Conservation (phyloP, 1,140 invertebrate species). For the Drosophila oshimai region DNA sequence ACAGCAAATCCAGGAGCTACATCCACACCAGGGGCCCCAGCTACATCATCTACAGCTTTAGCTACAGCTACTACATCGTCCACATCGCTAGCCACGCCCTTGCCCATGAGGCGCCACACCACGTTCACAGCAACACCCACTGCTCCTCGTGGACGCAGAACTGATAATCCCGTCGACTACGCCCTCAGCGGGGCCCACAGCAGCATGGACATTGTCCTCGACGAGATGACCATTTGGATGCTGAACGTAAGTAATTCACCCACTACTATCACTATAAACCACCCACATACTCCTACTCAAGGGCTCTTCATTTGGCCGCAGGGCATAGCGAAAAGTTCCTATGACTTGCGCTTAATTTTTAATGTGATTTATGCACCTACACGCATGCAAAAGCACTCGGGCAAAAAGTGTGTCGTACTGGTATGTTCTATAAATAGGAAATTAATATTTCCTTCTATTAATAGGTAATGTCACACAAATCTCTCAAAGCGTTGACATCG, state of each 20-base stretch:
- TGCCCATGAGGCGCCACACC: not conserved
- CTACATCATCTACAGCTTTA: conserved; percentile 8
- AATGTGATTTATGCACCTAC: conserved; percentile 75
- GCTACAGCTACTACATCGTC: not conserved
- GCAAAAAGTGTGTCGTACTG: not conserved
- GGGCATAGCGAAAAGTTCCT: conserved; percentile 21
- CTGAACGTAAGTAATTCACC: conserved; percentile 62
- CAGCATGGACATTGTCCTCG: conserved; percentile 62
- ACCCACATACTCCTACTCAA: not conserved
- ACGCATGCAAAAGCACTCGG: conserved; percentile 32
- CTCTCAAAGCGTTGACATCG: not conserved
- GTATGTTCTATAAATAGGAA: conserved; percentile 9
- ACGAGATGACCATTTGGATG: conserved; percentile 69
- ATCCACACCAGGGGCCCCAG: not conserved
- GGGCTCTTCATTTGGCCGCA: conserved; percentile 7
- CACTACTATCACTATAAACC: not conserved
- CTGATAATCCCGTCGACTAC: conserved; percentile 66
- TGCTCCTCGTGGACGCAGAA: conserved; percentile 35
- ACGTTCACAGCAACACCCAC: conserved; percentile 2
- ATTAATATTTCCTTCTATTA: not conserved
- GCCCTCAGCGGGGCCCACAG: conserved; percentile 54
- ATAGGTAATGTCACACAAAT: conserved; percentile 13
- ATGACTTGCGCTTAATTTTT: conserved; percentile 69
- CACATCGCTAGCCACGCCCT: not conserved
- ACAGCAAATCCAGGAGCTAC: not conserved